Evolutionary conservation across 1,140 invertebrate species (phyloP).

Genomic region (Liolophura sinensis): DNA sequence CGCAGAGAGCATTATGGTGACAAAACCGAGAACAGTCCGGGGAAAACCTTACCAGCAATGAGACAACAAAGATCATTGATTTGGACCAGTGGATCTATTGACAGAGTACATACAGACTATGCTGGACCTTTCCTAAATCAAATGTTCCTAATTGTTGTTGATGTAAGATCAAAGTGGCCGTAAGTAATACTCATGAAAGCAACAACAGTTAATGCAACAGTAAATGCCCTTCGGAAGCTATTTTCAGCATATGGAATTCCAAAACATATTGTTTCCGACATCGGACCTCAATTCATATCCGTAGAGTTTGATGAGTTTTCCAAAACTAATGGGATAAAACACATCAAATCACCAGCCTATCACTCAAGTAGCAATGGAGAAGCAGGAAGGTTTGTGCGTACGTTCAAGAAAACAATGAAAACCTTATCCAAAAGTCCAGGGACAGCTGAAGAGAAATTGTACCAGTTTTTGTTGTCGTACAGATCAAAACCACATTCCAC

Average conservation of each 20-base stretch:
- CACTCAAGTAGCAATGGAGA: slow-evolving; percentile 49
- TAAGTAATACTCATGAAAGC: slow-evolving; percentile 17
- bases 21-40: too few relatives aligned
- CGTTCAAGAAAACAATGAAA: slow-evolving; percentile 18
- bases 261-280: slow-evolving; percentile 55
- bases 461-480: too few relatives aligned
- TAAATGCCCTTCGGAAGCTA: slow-evolving; percentile 13
- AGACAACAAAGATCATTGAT: too few relatives aligned
- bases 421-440: too few relatives aligned
- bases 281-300: slow-evolving; percentile 57
- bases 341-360: slow-evolving; percentile 35
- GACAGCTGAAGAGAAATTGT: too few relatives aligned
- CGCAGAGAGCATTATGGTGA: too few relatives aligned
- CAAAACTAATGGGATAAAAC: slow-evolving; percentile 51
- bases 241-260: slow-evolving; percentile 57
- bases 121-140: slow-evolving; percentile 27
- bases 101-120: slow-evolving; percentile 29
- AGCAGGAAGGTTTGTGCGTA: slow-evolving; percentile 28
- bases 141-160: slow-evolving; percentile 24
- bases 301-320: slow-evolving; percentile 55
- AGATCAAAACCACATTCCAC: too few relatives aligned
- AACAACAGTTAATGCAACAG: slow-evolving; percentile 19
- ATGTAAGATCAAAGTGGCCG: slow-evolving; percentile 29
- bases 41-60: too few relatives aligned
- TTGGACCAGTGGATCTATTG: too few relatives aligned